Conservation (phyloP, 2,888 invertebrate species). For the Sicus ferrugineus region DNA sequence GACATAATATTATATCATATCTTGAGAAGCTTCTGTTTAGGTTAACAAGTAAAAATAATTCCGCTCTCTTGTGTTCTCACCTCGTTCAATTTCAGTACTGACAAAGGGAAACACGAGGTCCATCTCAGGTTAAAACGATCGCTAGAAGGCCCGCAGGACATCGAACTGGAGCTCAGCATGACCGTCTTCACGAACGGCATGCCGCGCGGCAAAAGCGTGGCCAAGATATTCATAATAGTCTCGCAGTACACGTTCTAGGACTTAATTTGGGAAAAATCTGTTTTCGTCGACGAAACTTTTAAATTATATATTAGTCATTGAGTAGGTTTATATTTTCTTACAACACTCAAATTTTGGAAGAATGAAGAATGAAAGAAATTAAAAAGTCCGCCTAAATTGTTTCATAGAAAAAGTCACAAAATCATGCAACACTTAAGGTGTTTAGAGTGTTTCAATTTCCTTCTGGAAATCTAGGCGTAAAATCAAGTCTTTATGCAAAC, state of each 20-base stretch:
- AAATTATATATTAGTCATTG: no score
- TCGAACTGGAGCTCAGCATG: constrained; percentile 88
- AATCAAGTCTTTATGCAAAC: no score
- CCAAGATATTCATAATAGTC: constrained; percentile 85
- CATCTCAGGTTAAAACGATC: constrained; percentile 77
- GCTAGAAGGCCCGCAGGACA: constrained; percentile 88
- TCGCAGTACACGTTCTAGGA: constrained; percentile 81
- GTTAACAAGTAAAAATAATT: neutral
- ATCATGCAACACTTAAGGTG: no score
- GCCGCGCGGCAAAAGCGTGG: constrained; percentile 83
- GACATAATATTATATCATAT: neutral
- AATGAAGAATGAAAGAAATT: no score
- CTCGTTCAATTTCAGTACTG: constrained; percentile 63
- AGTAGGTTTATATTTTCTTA: no score
- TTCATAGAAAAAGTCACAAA: no score
- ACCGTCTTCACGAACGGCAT: constrained; percentile 77
- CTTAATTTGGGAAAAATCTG: no score
- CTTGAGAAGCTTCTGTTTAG: constrained; percentile 50
- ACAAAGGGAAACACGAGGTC: constrained; percentile 73
- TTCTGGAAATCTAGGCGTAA: no score
- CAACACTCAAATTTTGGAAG: no score
- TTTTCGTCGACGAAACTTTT: no score
- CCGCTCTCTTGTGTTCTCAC: neutral
- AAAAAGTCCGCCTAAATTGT: no score
- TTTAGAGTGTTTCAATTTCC: no score